Evolutionary conservation across 1,140 invertebrate species (phyloP), one percentile per base, ranked within the genome.

Genomic region (Brachionus sp.): DNA sequence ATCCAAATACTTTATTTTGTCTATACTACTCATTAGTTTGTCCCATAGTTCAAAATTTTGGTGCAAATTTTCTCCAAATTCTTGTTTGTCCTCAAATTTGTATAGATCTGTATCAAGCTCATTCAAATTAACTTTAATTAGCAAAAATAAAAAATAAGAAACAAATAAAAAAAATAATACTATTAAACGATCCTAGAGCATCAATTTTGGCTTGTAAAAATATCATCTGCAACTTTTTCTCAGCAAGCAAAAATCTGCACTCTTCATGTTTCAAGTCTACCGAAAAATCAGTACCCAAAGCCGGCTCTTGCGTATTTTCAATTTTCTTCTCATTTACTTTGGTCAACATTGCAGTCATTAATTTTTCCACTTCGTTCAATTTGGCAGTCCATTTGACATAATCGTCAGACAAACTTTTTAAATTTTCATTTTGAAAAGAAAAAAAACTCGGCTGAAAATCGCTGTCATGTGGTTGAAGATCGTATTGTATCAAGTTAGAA

Each of bases 21-120:
- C 77, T 12, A 80, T 62, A 16, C 77, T 80, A 33, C 57, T 80
- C 77, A 80, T 80, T 39, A 80, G 25, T 33, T 39, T 39, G 39
- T 80, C 77, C 77, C 77, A 80, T 23, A 80, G 50, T 39, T 80
- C 77, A 62, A 80, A 62, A 80, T 80, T 80, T 66, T 80, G 77
- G 33, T 42, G 50, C 19, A 80, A 35, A 80, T 57, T 62, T 23
- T 37, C 35, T 35, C 57, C 77, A 33, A 80, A 62, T 5, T 57
- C 35, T 25, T 7, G 7, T 23, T 80, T 80, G 4, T 62, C 50
- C 57, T 80, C 77, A 33, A 62, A 80, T 25, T 62, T 80, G 5
- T 57, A 7, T 12, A 62, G 9, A 25, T 80, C 57, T 13, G 19
- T 25, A 37, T 35, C 62, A 3, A 62, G 29, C 9, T 80, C 77